Evolutionary conservation across 1,140 invertebrate species (phyloP).

Genomic region (Aporrectodea caliginosa): DNA sequence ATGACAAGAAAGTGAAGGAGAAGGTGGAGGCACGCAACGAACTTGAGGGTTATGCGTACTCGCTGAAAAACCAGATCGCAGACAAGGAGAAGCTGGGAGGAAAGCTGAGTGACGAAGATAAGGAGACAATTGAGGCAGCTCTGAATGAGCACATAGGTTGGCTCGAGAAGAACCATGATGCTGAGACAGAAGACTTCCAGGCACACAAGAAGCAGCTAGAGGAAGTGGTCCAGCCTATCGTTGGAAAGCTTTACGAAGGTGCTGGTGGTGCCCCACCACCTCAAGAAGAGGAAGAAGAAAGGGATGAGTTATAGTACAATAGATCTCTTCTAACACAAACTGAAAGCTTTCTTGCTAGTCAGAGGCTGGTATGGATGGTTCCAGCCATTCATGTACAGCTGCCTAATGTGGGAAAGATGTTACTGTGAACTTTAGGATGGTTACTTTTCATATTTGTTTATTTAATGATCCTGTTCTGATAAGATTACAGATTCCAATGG

Average conservation of each 20-base stretch:
- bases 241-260: slow-evolving; percentile 92
- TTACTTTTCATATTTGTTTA: too few species aligned
- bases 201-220: slow-evolving; percentile 96
- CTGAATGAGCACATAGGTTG: slow-evolving; percentile 97
- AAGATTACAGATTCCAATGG: too few species aligned
- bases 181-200: slow-evolving; percentile 88
- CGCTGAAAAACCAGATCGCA: slow-evolving; percentile 91
- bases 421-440: too few species aligned
- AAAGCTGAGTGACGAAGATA: slow-evolving; percentile 86
- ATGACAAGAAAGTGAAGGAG: slow-evolving; percentile 91
- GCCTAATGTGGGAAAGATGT: too few species aligned
- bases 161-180: slow-evolving; percentile 93
- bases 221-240: slow-evolving; percentile 93
- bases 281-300: slow-evolving; percentile 68
- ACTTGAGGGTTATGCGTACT: slow-evolving; percentile 95
- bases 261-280: slow-evolving; percentile 65
- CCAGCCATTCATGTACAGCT: too few species aligned
- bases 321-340: too few species aligned
- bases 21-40: slow-evolving; percentile 82
- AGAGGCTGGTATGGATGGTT: too few species aligned
- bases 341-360: too few species aligned
- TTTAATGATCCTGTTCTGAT: too few species aligned
- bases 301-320: slow-evolving; percentile 86
- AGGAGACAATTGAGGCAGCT: slow-evolving; percentile 87
- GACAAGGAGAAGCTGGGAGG: slow-evolving; percentile 98